phyloP scores from a whole-genome alignment of 2,888 invertebrate genomes.

The Melitaea athalia region DNA sequence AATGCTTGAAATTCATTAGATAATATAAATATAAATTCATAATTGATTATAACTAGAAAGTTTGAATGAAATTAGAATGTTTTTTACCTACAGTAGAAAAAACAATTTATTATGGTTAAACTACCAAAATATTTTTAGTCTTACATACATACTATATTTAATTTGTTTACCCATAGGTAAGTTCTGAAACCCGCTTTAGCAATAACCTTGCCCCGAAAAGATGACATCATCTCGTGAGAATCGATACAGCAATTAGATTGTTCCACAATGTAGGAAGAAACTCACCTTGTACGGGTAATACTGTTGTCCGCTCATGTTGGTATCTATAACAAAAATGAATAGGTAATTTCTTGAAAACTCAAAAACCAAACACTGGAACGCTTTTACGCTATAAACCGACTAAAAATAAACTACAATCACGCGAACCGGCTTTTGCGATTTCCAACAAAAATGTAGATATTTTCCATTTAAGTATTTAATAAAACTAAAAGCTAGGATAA shows the following conservation, averaged over 20 bases:
- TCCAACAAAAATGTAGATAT: conserved; percentile 46
- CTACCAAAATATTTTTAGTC: no score
- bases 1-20: no score
- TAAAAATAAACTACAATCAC: conserved; percentile 68
- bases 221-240: conserved; percentile 77
- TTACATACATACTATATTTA: conserved; percentile 10
- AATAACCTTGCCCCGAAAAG: conserved; percentile 57
- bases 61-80: no score
- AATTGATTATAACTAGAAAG: no score
- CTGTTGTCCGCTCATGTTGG: conserved; percentile 89
- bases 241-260: conserved; percentile 52
- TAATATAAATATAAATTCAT: no score
- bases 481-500: background rate
- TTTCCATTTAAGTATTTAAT: background rate
- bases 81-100: no score
- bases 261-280: conserved; percentile 56
- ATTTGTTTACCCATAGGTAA: conserved; percentile 30
- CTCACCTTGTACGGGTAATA: conserved; percentile 94
- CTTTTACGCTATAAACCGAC: conserved; percentile 32
- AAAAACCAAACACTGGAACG: conserved; percentile 48
- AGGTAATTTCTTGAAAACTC: conserved; percentile 36
- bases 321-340: conserved; percentile 60
- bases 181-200: conserved; percentile 39
- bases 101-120: no score
- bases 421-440: conserved; percentile 60